A percentile compares a stretch with the other conserved stretches of the same genome.
These are phyloP conservation scores for Ailuropoda melanoleuca DNA, from an alignment of 2,113 vertebrate genomes.

Conservation along the genomic window DNA sequence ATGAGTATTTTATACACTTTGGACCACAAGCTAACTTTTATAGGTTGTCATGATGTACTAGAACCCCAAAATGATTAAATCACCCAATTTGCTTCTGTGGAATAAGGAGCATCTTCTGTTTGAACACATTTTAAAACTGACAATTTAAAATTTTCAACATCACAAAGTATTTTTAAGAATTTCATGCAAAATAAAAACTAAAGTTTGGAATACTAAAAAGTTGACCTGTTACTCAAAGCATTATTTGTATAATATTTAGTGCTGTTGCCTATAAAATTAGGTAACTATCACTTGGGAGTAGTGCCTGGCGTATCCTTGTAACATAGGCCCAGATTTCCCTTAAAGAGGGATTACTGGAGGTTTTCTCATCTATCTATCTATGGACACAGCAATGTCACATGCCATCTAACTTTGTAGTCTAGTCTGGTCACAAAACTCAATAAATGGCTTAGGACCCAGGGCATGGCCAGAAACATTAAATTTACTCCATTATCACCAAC, in stretches of 20 bases:
- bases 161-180: conserved; percentile 27
- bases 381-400: not conserved
- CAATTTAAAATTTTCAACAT: conserved; percentile 1
- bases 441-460: not conserved
- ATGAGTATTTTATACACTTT: not conserved
- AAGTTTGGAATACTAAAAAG: not conserved
- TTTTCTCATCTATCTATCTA: not conserved
- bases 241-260: not conserved
- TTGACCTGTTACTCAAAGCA: not conserved
- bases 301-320: not conserved
- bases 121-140: not conserved
- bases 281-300: not conserved
- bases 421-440: not conserved
- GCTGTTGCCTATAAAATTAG: not conserved
- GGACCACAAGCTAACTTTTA: not conserved
- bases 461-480: not conserved
- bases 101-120: not conserved
- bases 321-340: not conserved
- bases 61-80: not conserved
- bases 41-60: not conserved
- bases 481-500: not conserved
- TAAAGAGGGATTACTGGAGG: not conserved
- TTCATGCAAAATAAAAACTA: not conserved
- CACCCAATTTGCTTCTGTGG: not conserved
- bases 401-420: not conserved